Base-by-base conservation (phyloP, 2,113 vertebrate species). In the Hucho hucho region DNA sequence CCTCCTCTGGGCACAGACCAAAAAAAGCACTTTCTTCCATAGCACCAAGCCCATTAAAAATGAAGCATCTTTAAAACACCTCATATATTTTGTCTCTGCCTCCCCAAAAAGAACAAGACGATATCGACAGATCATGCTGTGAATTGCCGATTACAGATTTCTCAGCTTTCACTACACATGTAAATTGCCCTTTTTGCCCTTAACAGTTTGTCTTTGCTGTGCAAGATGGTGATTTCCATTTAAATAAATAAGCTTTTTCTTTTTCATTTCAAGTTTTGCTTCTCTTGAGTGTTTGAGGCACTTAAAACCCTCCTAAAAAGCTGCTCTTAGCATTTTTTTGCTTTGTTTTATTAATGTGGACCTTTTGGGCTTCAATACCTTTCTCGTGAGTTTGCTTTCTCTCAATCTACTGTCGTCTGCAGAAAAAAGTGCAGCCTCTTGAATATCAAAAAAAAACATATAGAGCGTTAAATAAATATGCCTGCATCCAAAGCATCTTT, bases 351-450 rank as follows among this genome's bases (percentile, higher is more conserved):
- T 75, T 79, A 75, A 71, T 76, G 69, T 47, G 58, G 56, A 76
- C 65, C 22, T 49, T 80, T 56, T 66, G 20, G 6, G 32, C 72
- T 63, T 47, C 29, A 53, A 26, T 29, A 28, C 20, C n/a, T 61
- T 86, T 78, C 66, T 71, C 77, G 58, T 73, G 74, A 73, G 74
- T 79, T 79, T 64, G 37, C 73, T 76, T 61, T 77, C 76, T 26
- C 58, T 73, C 76, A 74, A 72, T 69, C 32, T 64, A 68, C 71
- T 64, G 68, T 73, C 20, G 56, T 83, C 66, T 81, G 76, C 79
- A 76, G 69, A 81, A 58, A 37, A 37, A 74, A 63, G 70, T 63
- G 63, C 61, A 70, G 75, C 64, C 37, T 65, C 65, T 71, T 69
- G 37, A 43, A 43, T 43, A 43, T 43, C 37, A 43, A 43, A 32